Base-by-base conservation (phyloP, 2,888 invertebrate genomes). In the Ethmia dodecea region DNA sequence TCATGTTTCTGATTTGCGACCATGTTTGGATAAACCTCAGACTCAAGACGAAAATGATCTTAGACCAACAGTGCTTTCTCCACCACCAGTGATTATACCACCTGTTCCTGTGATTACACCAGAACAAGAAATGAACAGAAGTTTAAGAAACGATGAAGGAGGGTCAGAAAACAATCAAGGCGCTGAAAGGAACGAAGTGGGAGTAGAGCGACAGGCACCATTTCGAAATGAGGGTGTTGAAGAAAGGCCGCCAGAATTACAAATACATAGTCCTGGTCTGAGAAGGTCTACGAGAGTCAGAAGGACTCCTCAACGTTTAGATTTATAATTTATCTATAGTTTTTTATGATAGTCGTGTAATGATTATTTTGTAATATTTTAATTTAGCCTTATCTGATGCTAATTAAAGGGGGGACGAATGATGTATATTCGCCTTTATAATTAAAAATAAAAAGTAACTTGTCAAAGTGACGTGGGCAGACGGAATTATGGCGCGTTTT, bases 381-480 rank as follows among this genome's bases (percentile, higher is more conserved):
- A 18, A 18, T 18, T 18, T 5, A 18, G 18, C 8, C 8, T 5
- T 5, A 18, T 5, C 8, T 18, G 8, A 18, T 5, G 5, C 18
- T 18, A 5, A 25, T 25, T 25, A 5, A 25, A 25, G n/a, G 10
- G n/a, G 25, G 25, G 25, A 25, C 25, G 25, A 25, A n/a, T 25
- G 25, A 9, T 5, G 31, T 35, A 13, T 32, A 18, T 18, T 18
- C 5, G 18, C n/a, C n/a, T n/a, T n/a, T n/a, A n/a, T n/a, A n/a
- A n/a, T n/a, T n/a, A n/a, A n/a, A n/a, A n/a, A n/a, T n/a, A n/a
- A n/a, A n/a, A n/a, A n/a, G n/a, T n/a, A n/a, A n/a, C n/a, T n/a
- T n/a, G n/a, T n/a, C n/a, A n/a, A n/a, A n/a, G n/a, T n/a, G n/a
- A n/a, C n/a, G n/a, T n/a, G n/a, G n/a, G n/a, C n/a, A n/a, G n/a